Percentiles rank a stretch among this genome's conserved stretches.
phyloP scores from a whole-genome alignment of 64 coral and sea anemone genomes.

The Acropora tenuis region DNA sequence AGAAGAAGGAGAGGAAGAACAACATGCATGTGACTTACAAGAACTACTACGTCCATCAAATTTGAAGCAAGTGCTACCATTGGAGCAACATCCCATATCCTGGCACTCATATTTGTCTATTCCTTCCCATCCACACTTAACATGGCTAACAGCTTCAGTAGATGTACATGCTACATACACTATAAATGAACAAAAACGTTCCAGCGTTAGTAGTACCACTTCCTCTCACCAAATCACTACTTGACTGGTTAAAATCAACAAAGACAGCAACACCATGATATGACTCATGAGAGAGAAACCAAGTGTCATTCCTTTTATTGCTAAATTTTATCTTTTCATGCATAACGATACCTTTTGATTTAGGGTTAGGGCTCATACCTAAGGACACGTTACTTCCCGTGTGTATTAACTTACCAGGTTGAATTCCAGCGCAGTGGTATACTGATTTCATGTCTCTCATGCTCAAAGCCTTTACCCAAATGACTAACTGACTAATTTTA shows the following conservation, averaged over 20 bases:
- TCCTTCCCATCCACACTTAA: neutral
- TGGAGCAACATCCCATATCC: neutral
- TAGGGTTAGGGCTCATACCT: no score
- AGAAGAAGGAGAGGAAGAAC: no score
- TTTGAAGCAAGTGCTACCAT: neutral
- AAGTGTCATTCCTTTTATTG: no score
- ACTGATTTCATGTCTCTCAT: neutral
- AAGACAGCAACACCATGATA: no score
- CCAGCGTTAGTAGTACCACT: neutral
- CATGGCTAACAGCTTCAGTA: neutral
- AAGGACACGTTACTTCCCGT: no score
- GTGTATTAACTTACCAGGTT: neutral
- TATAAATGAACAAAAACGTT: neutral
- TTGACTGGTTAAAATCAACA: no score
- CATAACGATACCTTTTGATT: no score
- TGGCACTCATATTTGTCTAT: neutral
- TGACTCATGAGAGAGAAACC: no score
- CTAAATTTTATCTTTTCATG: no score
- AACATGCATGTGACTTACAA: neutral
- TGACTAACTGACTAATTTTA: neutral
- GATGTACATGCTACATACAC: slow-evolving; percentile 3
- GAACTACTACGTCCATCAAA: neutral
- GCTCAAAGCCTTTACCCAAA: slow-evolving; percentile 15
- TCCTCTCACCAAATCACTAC: no score
- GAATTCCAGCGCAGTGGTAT: slow-evolving; percentile 13